Conservation (phyloP, 1,140 invertebrate genomes). For the Araneus ventricosus region DNA sequence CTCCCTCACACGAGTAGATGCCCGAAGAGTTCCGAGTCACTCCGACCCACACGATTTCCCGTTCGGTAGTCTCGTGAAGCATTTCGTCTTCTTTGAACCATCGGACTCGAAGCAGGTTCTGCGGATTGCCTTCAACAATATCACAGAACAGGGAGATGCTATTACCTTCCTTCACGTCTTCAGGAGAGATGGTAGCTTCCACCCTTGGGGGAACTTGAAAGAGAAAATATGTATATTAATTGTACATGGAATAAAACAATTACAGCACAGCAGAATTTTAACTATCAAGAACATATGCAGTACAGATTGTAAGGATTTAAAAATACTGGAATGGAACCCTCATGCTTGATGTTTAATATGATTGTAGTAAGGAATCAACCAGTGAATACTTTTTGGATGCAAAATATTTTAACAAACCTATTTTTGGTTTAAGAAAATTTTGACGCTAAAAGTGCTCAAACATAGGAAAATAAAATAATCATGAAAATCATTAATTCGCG, state of each 20-base stretch:
- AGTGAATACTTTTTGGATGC: too few relatives aligned
- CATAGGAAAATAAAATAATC: too few relatives aligned
- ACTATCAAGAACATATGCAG: too few relatives aligned
- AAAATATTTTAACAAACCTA: too few relatives aligned
- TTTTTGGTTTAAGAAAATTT: too few relatives aligned
- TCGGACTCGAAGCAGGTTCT: slow-evolving; percentile 80
- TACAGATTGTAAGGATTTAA: too few relatives aligned
- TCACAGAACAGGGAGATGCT: slow-evolving; percentile 87
- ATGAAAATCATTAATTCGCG: too few relatives aligned
- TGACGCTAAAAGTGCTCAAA: too few relatives aligned
- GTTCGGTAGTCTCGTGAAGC: slow-evolving; percentile 91
- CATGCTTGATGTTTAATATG: too few relatives aligned
- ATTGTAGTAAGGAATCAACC: too few relatives aligned
- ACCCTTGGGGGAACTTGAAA: slow-evolving; percentile 66
- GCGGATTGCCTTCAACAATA: slow-evolving; percentile 84
- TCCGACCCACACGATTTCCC: slow-evolving; percentile 81
- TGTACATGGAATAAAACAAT: neutral
- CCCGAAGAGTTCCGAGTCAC: slow-evolving; percentile 92
- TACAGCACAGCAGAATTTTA: too few relatives aligned
- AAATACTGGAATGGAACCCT: too few relatives aligned
- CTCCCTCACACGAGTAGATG: slow-evolving; percentile 94
- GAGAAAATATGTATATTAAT: neutral
- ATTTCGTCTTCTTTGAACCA: slow-evolving; percentile 92
- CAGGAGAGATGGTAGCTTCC: slow-evolving; percentile 62
- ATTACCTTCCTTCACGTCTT: slow-evolving; percentile 87